Conservation (phyloP, 2,113 vertebrate species). For the Myiagra hebetior region DNA sequence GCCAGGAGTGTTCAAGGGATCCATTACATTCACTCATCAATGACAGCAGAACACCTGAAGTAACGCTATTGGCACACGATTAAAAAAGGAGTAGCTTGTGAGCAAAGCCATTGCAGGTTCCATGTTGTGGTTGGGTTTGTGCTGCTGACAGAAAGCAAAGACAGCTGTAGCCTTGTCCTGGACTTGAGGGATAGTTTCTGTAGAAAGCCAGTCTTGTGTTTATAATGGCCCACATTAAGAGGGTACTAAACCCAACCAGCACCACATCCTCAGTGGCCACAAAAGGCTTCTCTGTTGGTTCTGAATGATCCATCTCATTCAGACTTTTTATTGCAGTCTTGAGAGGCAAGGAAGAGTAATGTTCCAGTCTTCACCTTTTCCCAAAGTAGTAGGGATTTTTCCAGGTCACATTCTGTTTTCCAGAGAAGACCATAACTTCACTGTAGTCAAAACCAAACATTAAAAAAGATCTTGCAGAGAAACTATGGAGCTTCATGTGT, state of each 20-base stretch:
- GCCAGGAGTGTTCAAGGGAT: neutral
- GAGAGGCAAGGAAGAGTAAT: neutral
- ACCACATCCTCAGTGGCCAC: neutral
- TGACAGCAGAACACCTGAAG: neutral
- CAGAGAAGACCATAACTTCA: neutral
- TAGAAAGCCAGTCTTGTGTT: neutral
- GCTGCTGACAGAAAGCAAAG: neutral
- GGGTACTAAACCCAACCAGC: neutral
- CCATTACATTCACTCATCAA: neutral
- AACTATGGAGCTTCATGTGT: neutral
- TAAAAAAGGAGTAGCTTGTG: neutral
- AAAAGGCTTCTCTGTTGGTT: neutral
- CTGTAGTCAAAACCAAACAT: neutral
- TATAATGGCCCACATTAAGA: neutral
- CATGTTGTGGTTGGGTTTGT: neutral
- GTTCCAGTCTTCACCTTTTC: neutral
- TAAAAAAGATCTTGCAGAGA: neutral
- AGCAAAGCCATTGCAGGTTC: neutral
- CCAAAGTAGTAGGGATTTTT: neutral
- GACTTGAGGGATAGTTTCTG: neutral
- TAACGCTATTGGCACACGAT: accelerated
- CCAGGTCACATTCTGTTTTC: neutral
- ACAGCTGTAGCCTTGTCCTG: neutral
- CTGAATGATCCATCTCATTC: conserved; percentile 22
- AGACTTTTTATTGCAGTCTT: neutral